Evolutionary conservation across 2,113 vertebrate species (phyloP), one percentile per base, ranked within the genome.

Genomic region (Xiphias gladius): DNA sequence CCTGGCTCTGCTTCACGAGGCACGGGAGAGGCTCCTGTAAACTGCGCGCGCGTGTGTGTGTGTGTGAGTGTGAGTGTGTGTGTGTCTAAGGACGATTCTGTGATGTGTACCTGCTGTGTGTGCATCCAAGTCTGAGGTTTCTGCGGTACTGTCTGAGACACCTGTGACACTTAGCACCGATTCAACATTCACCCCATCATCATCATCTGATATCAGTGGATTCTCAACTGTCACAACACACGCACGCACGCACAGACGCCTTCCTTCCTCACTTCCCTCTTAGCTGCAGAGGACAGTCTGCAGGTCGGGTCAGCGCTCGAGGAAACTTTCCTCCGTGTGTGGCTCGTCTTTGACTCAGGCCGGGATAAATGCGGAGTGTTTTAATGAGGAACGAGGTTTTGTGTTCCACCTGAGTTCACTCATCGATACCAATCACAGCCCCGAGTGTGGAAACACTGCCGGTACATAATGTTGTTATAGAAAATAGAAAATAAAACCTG

Each of bases 1-100:
- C 63, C 82, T 83, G 86, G 86, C 79, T 92, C 64, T 75, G 88
- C 88, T 81, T 90, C 87, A 89, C 86, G 73, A 88, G 73, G 68
- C 73, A 50, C 16, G 61, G 74, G 59, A 48, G 77, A 70, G 66
- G 61, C 72, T 75, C 37, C 46, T 48, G 83, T 74, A 20, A 41
- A 19, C 43, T 69, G 50, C 68, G 71, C 16, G 69, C 57, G 67
- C 68, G 80, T 20, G 48, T 76, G 32, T 72, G 52, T 63, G 61
- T 68, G 46, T 72, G 32, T 6, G 66, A 46, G 43, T 78, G 63
- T 69, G 59, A 76, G 78, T 66, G 59, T 76, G 62, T 64, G 58
- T 54, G 52, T 54, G 48, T 50, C 20, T 63, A 0, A 12, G 7
- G 12, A 7, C 41, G 39, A 63, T 32, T 73, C 26, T 55, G 32